These are phyloP conservation scores for Philaethria dido DNA, from an alignment of 2,888 invertebrate genomes.

Conservation along the genomic window DNA sequence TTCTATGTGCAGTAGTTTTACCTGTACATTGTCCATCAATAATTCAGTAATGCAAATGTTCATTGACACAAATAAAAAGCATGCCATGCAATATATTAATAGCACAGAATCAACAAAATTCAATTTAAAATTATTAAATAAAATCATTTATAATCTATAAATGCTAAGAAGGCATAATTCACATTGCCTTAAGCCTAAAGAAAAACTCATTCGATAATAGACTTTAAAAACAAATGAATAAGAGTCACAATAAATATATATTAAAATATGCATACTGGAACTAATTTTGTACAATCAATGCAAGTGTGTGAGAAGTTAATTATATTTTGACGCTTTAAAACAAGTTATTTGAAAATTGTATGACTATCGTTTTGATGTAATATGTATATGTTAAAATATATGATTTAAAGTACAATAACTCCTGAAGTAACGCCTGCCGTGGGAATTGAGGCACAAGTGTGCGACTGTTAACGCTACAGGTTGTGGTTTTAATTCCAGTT, in stretches of 20 bases:
- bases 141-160: background rate
- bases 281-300: conserved; percentile 3
- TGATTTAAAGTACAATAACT: no score
- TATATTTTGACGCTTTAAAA: background rate
- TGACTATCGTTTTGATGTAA: no score
- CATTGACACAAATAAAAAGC: background rate
- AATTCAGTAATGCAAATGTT: no score
- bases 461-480: no score
- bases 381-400: no score
- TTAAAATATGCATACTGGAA: background rate
- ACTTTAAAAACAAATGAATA: background rate
- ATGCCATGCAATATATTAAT: background rate
- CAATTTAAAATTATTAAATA: background rate
- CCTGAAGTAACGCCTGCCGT: no score
- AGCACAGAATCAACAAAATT: background rate
- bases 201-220: background rate
- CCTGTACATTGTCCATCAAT: no score
- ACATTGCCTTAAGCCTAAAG: background rate
- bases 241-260: background rate
- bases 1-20: no score
- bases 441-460: no score
- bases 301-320: background rate
- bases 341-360: conserved; percentile 1
- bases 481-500: no score
- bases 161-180: conserved; percentile 5